A percentile compares a stretch with the other conserved stretches of the same genome.
These are phyloP conservation scores for Pogonus chalceus DNA, from an alignment of 1,140 invertebrate genomes.

Conservation along the genomic window DNA sequence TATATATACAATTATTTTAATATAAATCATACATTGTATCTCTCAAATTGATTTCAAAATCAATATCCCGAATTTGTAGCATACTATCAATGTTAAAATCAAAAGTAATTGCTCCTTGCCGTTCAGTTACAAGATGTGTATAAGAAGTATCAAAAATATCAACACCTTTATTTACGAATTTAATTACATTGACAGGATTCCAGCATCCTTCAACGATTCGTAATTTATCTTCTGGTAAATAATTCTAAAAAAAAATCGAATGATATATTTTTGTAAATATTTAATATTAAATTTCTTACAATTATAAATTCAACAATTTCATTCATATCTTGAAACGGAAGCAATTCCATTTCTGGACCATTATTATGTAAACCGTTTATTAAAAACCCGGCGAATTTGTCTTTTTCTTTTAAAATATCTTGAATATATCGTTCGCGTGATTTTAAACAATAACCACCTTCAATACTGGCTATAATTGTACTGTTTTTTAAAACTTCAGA, in stretches of 20 bases:
- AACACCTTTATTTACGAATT: slow-evolving; percentile 57
- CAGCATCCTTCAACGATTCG: slow-evolving; percentile 56
- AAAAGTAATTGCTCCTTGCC: slow-evolving; percentile 48
- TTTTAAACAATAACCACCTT: slow-evolving; percentile 57
- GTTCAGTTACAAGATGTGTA: slow-evolving; percentile 43
- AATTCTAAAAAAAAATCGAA: slow-evolving; percentile 39
- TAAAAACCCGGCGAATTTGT: slow-evolving; percentile 53
- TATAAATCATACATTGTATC: slow-evolving; percentile 31
- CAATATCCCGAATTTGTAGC: slow-evolving; percentile 18
- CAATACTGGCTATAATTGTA: slow-evolving; percentile 57
- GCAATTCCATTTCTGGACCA: slow-evolving; percentile 46
- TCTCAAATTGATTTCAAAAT: slow-evolving; percentile 33
- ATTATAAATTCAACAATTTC: slow-evolving; percentile 49
- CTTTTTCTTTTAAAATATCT: slow-evolving; percentile 45
- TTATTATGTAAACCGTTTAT: slow-evolving; percentile 72
- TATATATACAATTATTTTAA: too few relatives aligned
- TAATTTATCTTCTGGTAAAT: slow-evolving; percentile 53
- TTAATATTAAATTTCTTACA: slow-evolving; percentile 29
- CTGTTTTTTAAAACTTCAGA: slow-evolving; percentile 39
- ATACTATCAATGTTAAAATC: slow-evolving; percentile 30
- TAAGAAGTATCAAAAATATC: slow-evolving; percentile 75
- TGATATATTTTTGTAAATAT: slow-evolving; percentile 18
- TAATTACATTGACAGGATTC: slow-evolving; percentile 51
- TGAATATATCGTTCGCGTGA: slow-evolving; percentile 47
- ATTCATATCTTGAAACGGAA: slow-evolving; percentile 45